These are phyloP conservation scores for Malurus leucopterus DNA, from an alignment of 2,797 vertebrate species.

Conservation along the genomic window DNA sequence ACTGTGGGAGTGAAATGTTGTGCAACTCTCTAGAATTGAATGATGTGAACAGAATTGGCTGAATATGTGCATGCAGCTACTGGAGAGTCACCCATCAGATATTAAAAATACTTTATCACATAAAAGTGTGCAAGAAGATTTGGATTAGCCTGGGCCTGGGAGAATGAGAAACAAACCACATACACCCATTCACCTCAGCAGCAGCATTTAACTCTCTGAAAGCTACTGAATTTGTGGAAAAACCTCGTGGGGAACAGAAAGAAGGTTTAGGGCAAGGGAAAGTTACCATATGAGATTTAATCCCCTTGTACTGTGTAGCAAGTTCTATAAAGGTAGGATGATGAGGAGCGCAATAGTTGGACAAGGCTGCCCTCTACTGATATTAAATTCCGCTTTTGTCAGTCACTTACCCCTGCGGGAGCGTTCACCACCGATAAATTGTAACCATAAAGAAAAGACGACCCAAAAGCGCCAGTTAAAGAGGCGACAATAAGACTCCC, in stretches of 20 bases:
- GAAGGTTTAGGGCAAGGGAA: neutral
- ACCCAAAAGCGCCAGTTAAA: constrained; percentile 86
- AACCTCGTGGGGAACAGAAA: neutral
- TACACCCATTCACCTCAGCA: neutral
- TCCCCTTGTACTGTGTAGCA: neutral
- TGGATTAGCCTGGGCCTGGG: neutral
- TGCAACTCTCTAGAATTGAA: neutral
- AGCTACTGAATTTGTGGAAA: neutral
- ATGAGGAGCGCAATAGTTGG: neutral
- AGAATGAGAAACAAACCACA: neutral
- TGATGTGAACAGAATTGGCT: neutral
- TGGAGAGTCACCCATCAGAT: neutral
- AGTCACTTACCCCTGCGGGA: constrained; percentile 82
- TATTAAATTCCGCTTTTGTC: accelerated
- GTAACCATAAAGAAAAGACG: constrained; percentile 93
- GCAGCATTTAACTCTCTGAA: neutral
- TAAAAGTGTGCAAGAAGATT: neutral
- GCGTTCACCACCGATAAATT: constrained; percentile 94
- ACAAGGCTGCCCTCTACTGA: constrained; percentile 36
- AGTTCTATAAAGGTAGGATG: neutral
- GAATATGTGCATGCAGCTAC: neutral
- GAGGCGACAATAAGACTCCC: constrained; percentile 80
- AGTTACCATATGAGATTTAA: neutral
- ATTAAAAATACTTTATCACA: neutral
- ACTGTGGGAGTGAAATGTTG: neutral